These are phyloP conservation scores for Columba livia DNA, from an alignment of 2,113 vertebrate genomes.

Conservation along the genomic window DNA sequence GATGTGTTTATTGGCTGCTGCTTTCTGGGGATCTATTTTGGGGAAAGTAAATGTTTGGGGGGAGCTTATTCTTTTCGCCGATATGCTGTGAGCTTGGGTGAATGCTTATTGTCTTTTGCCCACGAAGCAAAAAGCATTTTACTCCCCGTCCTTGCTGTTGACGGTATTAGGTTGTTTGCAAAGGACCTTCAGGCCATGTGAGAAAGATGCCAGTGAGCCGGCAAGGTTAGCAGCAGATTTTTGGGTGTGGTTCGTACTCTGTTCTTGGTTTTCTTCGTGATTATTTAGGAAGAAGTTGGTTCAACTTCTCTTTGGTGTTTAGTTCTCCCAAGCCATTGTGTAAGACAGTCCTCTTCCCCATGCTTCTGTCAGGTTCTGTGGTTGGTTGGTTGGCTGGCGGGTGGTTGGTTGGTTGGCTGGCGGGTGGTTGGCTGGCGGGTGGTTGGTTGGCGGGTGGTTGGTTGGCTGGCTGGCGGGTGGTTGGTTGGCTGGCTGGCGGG, in stretches of 20 bases:
- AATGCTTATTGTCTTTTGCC: background rate
- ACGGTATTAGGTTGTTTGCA: background rate
- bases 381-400: background rate
- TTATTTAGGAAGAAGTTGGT: background rate
- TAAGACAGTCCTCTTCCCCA: background rate
- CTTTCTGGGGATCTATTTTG: background rate
- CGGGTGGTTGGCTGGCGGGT: too few species aligned
- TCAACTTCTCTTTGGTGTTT: background rate
- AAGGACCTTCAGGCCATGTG: rapidly evolving
- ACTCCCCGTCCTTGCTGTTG: rapidly evolving
- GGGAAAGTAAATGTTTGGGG: background rate
- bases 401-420: too few species aligned
- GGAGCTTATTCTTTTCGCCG: background rate
- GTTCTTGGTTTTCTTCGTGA: background rate
- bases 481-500: too few species aligned
- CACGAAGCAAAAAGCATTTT: background rate
- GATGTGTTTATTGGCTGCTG: background rate
- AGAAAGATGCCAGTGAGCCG: background rate
- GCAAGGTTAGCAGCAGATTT: background rate
- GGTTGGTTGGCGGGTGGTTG: too few species aligned
- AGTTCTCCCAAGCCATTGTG: rapidly evolving
- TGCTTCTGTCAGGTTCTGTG: background rate
- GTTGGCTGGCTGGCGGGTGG: too few species aligned
- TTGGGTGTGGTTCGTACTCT: background rate
- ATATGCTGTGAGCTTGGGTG: background rate